Evolutionary conservation across 2,888 invertebrate genomes (phyloP).

Genomic region (Diaphora mendica): DNA sequence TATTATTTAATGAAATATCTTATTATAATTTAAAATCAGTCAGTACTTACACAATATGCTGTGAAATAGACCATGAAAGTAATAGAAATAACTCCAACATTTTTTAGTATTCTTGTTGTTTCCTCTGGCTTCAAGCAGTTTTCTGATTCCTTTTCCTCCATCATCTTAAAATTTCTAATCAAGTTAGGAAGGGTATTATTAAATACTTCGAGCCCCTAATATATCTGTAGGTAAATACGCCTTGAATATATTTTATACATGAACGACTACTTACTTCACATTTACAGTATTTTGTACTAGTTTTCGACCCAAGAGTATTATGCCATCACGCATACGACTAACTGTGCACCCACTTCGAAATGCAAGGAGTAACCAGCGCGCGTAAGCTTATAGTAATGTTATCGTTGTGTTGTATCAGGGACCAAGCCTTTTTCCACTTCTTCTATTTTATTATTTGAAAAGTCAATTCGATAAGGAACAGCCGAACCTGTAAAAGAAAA

Average conservation of each 20-base stretch:
- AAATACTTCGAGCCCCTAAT: background rate
- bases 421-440: too few species aligned
- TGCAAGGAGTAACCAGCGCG: background rate
- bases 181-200: background rate
- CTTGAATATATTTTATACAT: background rate
- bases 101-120: slow-evolving; percentile 79
- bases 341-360: background rate
- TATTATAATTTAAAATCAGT: background rate
- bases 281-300: background rate
- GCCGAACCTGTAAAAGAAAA: background rate
- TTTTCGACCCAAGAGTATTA: background rate
- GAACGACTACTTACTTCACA: background rate
- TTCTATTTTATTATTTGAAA: too few species aligned
- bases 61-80: slow-evolving; percentile 90
- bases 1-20: background rate
- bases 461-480: background rate
- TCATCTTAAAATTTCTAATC: background rate
- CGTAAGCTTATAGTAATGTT: too few species aligned
- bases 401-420: background rate
- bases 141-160: slow-evolving; percentile 19
- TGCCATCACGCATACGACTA: background rate
- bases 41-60: slow-evolving; percentile 76
- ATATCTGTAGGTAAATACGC: background rate
- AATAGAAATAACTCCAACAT: slow-evolving; percentile 84
- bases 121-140: slow-evolving; percentile 53